phyloP scores from a whole-genome alignment of 2,797 vertebrate species.

The Rhadinocentrus ornatus region DNA sequence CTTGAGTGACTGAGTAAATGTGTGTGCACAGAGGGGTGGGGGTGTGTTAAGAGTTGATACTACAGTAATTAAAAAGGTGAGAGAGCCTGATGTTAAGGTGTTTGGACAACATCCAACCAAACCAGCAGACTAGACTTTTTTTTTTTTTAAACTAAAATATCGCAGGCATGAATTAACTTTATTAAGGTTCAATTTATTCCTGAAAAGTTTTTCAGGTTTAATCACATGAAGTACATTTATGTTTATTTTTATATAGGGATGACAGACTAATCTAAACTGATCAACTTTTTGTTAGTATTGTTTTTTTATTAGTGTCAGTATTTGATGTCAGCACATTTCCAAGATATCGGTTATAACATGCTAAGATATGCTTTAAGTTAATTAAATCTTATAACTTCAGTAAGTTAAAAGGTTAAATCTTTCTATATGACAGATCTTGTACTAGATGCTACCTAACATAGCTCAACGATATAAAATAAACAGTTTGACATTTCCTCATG shows the following conservation, averaged over 20 bases:
- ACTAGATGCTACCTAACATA: too few species aligned
- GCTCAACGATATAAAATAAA: too few species aligned
- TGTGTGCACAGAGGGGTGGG: slow-evolving; percentile 6
- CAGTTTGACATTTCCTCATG: too few species aligned
- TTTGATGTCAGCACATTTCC: too few species aligned
- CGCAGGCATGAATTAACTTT: slow-evolving; percentile 5
- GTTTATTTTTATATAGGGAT: background rate
- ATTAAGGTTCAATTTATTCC: slow-evolving; percentile 11
- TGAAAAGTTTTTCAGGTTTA: background rate
- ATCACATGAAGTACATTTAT: background rate
- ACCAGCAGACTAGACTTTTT: slow-evolving; percentile 1
- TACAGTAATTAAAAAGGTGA: slow-evolving; percentile 64
- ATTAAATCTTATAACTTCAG: too few species aligned
- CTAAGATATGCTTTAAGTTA: too few species aligned
- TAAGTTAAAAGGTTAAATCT: too few species aligned
- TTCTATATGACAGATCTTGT: too few species aligned
- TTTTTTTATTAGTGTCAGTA: too few species aligned
- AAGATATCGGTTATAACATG: too few species aligned
- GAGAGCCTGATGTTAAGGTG: slow-evolving; percentile 38
- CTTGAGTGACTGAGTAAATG: slow-evolving; percentile 39
- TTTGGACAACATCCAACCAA: slow-evolving; percentile 42
- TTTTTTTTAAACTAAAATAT: slow-evolving; percentile 19
- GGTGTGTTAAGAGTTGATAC: slow-evolving; percentile 53
- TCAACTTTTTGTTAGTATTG: background rate
- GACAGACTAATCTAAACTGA: background rate